A percentile compares a stretch with the other conserved stretches of the same genome.
These are phyloP conservation scores for Semaprochilodus insignis DNA, from an alignment of 2,797 vertebrate species.

Conservation along the genomic window DNA sequence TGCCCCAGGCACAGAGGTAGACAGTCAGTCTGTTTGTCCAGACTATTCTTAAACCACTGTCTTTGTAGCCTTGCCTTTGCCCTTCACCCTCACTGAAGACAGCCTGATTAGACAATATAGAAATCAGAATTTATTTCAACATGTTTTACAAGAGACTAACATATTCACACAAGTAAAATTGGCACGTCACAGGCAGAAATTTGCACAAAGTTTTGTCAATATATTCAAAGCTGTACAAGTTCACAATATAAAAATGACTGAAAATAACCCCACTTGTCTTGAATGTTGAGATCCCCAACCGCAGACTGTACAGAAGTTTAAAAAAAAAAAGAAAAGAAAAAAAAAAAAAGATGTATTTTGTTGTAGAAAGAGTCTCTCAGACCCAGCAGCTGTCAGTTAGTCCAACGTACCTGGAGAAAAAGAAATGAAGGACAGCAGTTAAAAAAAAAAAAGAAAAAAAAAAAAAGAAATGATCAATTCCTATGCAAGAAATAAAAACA, in stretches of 20 bases:
- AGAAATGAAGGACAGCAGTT: constrained; percentile 19
- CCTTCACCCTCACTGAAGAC: not conserved
- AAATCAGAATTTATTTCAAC: constrained; percentile 50
- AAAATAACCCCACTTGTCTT: not conserved
- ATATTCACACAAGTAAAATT: constrained; percentile 44
- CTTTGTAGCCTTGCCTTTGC: not conserved
- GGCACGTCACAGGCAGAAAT: constrained; percentile 35
- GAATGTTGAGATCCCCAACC: not conserved
- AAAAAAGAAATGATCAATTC: not conserved
- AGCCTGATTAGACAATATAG: constrained; percentile 7
- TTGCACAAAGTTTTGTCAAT: not conserved
- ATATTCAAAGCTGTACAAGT: constrained; percentile 33
- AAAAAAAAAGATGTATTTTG: constrained; percentile 30
- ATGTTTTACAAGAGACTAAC: constrained; percentile 15
- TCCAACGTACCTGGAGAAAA: constrained; percentile 75
- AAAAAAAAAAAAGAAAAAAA: not conserved
- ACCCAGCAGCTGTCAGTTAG: constrained; percentile 54
- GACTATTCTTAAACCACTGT: not conserved
- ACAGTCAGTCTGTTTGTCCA: constrained; percentile 32
- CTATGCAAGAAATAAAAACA: not conserved
- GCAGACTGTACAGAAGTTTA: constrained; percentile 26
- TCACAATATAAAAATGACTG: not conserved
- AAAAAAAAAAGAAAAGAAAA: not conserved
- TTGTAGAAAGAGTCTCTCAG: not conserved
- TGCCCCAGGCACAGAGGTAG: constrained; percentile 18